Percentiles rank a stretch among this genome's conserved stretches.
Evolutionary conservation across 1,140 invertebrate genomes (phyloP).

Genomic region (Plectrocnemia conspersa): DNA sequence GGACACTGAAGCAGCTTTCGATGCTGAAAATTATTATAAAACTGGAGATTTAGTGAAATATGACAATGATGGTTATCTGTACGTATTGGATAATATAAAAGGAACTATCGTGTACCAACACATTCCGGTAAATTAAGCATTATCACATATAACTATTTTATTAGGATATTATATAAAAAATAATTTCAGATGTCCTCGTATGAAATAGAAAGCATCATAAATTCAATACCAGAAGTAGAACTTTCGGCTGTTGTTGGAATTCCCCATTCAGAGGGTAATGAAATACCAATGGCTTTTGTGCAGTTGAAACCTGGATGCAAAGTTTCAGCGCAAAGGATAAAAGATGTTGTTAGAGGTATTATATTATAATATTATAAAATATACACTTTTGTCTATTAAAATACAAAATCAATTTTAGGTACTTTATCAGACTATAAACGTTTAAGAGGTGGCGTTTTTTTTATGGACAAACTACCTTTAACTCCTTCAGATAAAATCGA

Average conservation of each 20-base stretch:
- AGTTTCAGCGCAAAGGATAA: conserved; percentile 40
- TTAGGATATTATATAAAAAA: neutral
- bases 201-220: conserved; percentile 67
- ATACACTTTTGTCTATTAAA: neutral
- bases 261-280: conserved; percentile 52
- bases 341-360: conserved; percentile 38
- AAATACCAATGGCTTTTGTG: conserved; percentile 54
- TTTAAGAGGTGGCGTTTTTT: conserved; percentile 30
- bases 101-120: conserved; percentile 65
- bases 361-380: neutral
- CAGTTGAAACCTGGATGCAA: conserved; percentile 40
- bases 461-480: conserved; percentile 24
- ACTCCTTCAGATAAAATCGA: conserved; percentile 30
- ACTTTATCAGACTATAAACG: conserved; percentile 29
- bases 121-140: neutral
- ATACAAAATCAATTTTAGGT: conserved; percentile 25
- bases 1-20: conserved; percentile 58
- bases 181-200: neutral
- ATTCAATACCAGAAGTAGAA: conserved; percentile 56
- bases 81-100: conserved; percentile 64
- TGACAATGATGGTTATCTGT: conserved; percentile 58
- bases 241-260: conserved; percentile 63
- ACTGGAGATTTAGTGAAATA: conserved; percentile 69
- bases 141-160: neutral
- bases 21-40: conserved; percentile 64